Conservation (phyloP, 2,888 invertebrate genomes). For the Pyrrhosoma nymphula region DNA sequence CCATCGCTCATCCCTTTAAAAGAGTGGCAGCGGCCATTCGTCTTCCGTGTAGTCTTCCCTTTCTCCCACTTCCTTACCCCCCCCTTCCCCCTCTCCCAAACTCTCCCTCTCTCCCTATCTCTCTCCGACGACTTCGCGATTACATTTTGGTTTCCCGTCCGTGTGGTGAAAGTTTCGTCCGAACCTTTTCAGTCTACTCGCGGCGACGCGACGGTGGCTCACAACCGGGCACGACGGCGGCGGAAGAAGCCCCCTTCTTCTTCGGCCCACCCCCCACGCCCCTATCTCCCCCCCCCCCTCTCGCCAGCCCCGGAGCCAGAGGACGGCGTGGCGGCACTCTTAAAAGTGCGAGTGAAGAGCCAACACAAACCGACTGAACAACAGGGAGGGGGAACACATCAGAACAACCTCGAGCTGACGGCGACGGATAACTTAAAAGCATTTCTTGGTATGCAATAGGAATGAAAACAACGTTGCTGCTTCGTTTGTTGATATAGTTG, state of each 20-base stretch:
- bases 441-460: too few relatives aligned
- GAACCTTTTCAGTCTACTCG: background rate
- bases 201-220: background rate
- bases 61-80: background rate
- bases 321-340: too few relatives aligned
- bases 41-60: background rate
- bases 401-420: too few relatives aligned
- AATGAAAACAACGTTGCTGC: too few relatives aligned
- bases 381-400: background rate
- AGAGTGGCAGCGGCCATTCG: background rate
- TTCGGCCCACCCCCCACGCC: too few relatives aligned
- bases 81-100: background rate
- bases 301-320: too few relatives aligned
- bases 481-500: too few relatives aligned
- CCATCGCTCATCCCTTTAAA: constrained; percentile 8
- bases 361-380: background rate
- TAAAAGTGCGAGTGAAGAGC: too few relatives aligned
- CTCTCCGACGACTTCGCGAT: background rate
- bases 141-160: background rate
- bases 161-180: background rate
- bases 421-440: too few relatives aligned
- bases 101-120: background rate
- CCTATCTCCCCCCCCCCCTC: too few relatives aligned
- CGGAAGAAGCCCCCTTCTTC: background rate
- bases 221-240: background rate